phyloP scores from a whole-genome alignment of 1,140 invertebrate species.

The Linepithema humile region DNA sequence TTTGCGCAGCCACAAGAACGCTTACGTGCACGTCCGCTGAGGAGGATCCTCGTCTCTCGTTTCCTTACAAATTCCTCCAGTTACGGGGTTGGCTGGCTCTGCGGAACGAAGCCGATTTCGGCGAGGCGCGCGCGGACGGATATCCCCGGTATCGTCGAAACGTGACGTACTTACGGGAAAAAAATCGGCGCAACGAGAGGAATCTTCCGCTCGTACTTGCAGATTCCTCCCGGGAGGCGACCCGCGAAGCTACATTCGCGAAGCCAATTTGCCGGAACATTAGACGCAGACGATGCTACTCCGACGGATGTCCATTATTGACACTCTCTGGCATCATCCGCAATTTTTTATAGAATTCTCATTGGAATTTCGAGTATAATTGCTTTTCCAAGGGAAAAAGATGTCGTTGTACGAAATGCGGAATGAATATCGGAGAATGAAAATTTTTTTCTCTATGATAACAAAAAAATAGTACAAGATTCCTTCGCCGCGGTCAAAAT shows the following conservation, averaged over 20 bases:
- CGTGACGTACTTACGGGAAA: slow-evolving; percentile 77
- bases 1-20: slow-evolving; percentile 5
- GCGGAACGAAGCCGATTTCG: slow-evolving; percentile 51
- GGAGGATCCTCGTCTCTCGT: slow-evolving; percentile 20
- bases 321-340: slow-evolving; percentile 29
- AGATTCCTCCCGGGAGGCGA: slow-evolving; percentile 77
- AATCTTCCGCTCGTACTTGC: slow-evolving; percentile 62
- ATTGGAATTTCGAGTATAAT: background rate
- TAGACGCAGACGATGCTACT: slow-evolving; percentile 78
- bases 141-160: slow-evolving; percentile 69
- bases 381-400: too few relatives aligned
- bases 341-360: slow-evolving; percentile 7
- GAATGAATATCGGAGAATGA: too few relatives aligned
- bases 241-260: slow-evolving; percentile 75
- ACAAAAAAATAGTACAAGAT: too few relatives aligned
- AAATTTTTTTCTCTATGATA: too few relatives aligned
- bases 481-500: too few relatives aligned
- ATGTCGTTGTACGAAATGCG: too few relatives aligned
- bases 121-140: slow-evolving; percentile 15
- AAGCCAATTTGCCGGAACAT: slow-evolving; percentile 82
- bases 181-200: slow-evolving; percentile 65
- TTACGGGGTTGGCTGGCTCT: slow-evolving; percentile 24
- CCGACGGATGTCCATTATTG: slow-evolving; percentile 65
- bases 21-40: background rate
- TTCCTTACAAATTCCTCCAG: slow-evolving; percentile 48